Evolutionary conservation across 2,113 vertebrate species (phyloP), one percentile per base, ranked within the genome.

Genomic region (Chionodraco myersi): DNA sequence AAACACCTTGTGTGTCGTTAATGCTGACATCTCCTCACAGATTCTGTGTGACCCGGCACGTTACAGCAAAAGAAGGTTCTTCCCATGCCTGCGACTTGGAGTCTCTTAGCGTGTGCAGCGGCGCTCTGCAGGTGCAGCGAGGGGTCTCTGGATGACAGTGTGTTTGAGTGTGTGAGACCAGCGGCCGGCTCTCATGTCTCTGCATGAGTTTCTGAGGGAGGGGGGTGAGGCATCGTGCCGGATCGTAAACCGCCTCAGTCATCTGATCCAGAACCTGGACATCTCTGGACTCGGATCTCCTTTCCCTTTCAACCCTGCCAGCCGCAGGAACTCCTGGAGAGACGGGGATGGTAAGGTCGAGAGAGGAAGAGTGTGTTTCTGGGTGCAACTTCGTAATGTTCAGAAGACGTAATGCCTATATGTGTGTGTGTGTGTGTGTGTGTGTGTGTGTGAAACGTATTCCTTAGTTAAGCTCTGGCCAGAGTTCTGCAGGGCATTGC

Each of bases 181-280:
- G 79, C 83, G 45, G 63, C 56, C 62, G 4, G 63, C 82, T 62
- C 72, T 84, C 78, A 95, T 96, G 95, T 93, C 94, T 88, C 91
- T 95, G 60, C 92, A 92, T 41, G 95, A 94, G 77, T 90, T 95
- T 81, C 89, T 96, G 72, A 92, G 90, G 49, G 94, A 94, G 72
- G 93, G 93, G 2, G 92, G 94, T 23, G 95, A 96, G 79, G 89
- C 88, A 3, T 94, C 94, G 0, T 84, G 65, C 78, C 80, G 94
- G 60, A 83, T 96, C 34, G 79, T 94, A 77, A 92, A 93, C 63
- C 90, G 94, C 9, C 88, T 96, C 75, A 90, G 93, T 77, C 90
- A 92, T 82, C 79, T 95, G 44, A 83, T 96, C 61, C 93, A 94
- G 83, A 95, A 91, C 82, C 87, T 96, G 82, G 93, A 95, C 65